Evolutionary conservation across 2,888 invertebrate genomes (phyloP).

Genomic region (Dasypogon diadema): DNA sequence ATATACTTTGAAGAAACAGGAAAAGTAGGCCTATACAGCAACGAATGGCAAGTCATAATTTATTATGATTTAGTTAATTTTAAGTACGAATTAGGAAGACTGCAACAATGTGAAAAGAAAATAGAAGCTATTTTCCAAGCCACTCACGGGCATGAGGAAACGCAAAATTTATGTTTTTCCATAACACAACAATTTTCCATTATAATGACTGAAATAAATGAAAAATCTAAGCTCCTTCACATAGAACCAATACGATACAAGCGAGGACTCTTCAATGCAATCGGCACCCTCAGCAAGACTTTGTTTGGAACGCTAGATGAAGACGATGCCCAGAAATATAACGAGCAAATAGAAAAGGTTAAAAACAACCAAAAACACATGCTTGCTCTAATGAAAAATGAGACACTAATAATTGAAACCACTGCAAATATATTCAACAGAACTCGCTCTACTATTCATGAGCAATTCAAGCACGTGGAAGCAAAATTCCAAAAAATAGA

Average conservation of each 20-base stretch:
- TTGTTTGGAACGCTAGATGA: too few relatives aligned
- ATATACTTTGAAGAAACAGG: conserved; percentile 52
- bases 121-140: background rate
- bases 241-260: background rate
- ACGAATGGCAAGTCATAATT: conserved; percentile 19
- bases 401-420: too few relatives aligned
- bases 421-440: too few relatives aligned
- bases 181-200: background rate
- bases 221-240: background rate
- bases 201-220: background rate
- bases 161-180: background rate
- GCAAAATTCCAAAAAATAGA: background rate
- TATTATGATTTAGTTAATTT: conserved; percentile 27
- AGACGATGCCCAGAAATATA: too few relatives aligned
- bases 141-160: background rate
- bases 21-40: conserved; percentile 47
- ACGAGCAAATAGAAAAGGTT: conserved; percentile 54
- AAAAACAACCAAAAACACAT: conserved; percentile 53
- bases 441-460: too few relatives aligned
- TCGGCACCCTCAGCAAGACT: background rate
- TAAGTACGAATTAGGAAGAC: too few relatives aligned
- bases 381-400: conserved; percentile 55
- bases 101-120: background rate
- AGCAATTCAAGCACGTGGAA: background rate
- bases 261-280: conserved; percentile 25